A percentile compares a stretch with the other conserved stretches of the same genome.
Conservation (phyloP, 1,140 invertebrate species). For the Asobara japonica region DNA sequence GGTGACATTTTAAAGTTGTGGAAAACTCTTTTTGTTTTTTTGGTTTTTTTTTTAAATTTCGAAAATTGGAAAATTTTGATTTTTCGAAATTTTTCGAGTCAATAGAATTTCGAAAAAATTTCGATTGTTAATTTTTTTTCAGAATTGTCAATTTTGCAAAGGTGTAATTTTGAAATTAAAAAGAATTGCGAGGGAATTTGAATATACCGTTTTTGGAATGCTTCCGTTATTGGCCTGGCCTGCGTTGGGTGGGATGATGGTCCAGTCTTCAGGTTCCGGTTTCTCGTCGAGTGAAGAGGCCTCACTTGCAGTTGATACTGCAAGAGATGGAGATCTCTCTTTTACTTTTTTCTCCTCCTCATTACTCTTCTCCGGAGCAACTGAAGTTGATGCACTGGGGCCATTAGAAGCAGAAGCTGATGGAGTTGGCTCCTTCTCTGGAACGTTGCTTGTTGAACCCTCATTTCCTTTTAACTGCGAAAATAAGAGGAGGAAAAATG, state of each 20-base stretch:
- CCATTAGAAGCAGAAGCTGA: too few species aligned
- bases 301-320: background rate
- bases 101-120: too few species aligned
- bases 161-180: background rate
- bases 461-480: too few species aligned
- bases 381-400: background rate
- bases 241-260: conserved; percentile 36
- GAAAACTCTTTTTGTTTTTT: too few species aligned
- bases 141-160: background rate
- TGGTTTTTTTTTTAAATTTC: too few species aligned
- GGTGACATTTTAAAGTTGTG: too few species aligned
- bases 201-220: conserved; percentile 33
- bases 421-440: background rate
- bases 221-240: background rate
- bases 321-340: background rate
- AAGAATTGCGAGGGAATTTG: background rate
- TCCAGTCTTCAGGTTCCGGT: conserved; percentile 52
- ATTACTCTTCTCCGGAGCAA: conserved; percentile 9
- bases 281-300: background rate
- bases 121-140: too few species aligned
- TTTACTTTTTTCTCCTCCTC: background rate
- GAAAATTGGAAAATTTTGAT: too few species aligned
- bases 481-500: too few species aligned
- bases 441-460: too few species aligned
- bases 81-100: too few species aligned